Base-by-base conservation (phyloP, 1,140 invertebrate genomes). In the Pseudomyrmex gracilis region DNA sequence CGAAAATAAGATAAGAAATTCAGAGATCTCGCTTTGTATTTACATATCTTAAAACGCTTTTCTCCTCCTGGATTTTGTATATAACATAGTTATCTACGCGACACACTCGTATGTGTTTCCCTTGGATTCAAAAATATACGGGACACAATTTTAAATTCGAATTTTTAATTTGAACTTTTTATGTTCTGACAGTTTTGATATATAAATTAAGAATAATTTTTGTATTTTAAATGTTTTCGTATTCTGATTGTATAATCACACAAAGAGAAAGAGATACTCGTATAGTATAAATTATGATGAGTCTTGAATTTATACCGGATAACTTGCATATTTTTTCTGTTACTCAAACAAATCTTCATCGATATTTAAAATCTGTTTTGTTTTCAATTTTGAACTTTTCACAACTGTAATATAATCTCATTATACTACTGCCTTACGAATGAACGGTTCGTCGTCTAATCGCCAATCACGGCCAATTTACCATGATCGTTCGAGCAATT, bases 341-440 rank as follows among this genome's bases (percentile, higher is more conserved):
- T 34, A 34, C 34, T 34, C 13, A 5, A 55, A 13, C 13, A 57
- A 68, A 34, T 58, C 1, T 70, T 58, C 49, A 49, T 15, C 5
- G 34, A 34, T 34, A 34, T 47, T 8, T 20, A 58, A 58, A 78
- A 34, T 80, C 43, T n/a, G 9, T 71, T 80, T 77, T 70, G 4
- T 24, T 60, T 9, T 1, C 58, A 49, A 24, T 70, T 67, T 55
- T 7, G n/a, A 20, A 34, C 24, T 20, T 34, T 34, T 24, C 12
- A 57, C 12, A n/a, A 70, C 8, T 13, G 34, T 34, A 34, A 34
- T 34, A 10, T 47, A 7, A 7, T 8, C 15, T 70, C 12, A 22
- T 78, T 78, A 78, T 47, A 55, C 57, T 58, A 2, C 5, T n/a
- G 7, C 4, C 7, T 5, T 77, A 53, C 12, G 8, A 76, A 22